A percentile compares a stretch with the other conserved stretches of the same genome.
These are phyloP conservation scores for Caenorhabditis panamensis DNA, from an alignment of 2,888 invertebrate species.

Conservation along the genomic window DNA sequence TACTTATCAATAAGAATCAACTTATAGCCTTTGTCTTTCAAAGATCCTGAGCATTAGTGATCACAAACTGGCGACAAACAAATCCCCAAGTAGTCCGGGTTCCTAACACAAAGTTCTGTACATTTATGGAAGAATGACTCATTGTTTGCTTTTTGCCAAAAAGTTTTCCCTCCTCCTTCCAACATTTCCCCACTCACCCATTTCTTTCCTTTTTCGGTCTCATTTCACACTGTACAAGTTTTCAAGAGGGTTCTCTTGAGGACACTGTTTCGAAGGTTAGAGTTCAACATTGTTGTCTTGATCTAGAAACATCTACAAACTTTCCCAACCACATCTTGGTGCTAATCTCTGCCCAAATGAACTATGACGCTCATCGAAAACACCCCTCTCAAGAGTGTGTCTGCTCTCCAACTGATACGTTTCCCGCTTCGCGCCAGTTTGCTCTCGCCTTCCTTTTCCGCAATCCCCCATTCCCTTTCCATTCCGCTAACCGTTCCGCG, in stretches of 20 bases:
- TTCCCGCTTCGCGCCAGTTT: not conserved
- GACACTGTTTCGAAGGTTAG: too few relatives aligned
- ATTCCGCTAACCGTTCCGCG: slow-evolving; percentile 11
- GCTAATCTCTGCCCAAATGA: not conserved
- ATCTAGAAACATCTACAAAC: too few relatives aligned
- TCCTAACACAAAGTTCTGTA: not conserved
- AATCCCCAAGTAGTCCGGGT: slow-evolving; percentile 6
- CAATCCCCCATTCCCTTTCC: too few relatives aligned
- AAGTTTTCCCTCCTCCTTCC: not conserved
- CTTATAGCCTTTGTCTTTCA: not conserved
- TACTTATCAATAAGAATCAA: too few relatives aligned
- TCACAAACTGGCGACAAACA: slow-evolving; percentile 4
- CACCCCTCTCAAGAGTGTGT: too few relatives aligned
- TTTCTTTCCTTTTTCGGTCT: not conserved
- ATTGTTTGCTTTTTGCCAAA: slow-evolving; percentile 9
- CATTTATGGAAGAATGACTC: slow-evolving; percentile 2
- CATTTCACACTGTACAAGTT: not conserved
- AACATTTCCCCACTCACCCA: not conserved
- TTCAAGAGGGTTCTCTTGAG: too few relatives aligned
- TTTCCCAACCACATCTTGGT: too few relatives aligned
- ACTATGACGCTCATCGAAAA: not conserved
- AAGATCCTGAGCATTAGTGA: not conserved
- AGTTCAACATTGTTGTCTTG: too few relatives aligned
- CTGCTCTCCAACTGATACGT: not conserved
- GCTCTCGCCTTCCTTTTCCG: slow-evolving; percentile 2